phyloP scores from a whole-genome alignment of 2,888 invertebrate species.

The Trissolcus japonicus region DNA sequence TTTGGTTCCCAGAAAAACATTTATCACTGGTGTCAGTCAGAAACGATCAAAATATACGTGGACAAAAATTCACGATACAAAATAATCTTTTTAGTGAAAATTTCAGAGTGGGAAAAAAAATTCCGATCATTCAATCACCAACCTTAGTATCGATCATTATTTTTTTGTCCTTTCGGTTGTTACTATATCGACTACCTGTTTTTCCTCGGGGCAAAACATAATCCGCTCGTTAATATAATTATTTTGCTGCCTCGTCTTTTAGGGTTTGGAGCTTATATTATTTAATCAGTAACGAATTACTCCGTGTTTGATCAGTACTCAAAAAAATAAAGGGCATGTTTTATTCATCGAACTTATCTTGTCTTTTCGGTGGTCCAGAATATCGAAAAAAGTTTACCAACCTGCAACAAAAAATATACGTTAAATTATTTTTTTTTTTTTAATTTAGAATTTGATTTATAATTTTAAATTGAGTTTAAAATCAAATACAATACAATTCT shows the following conservation, averaged over 20 bases:
- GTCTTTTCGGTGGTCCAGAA: too few relatives aligned
- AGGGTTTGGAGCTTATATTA: too few relatives aligned
- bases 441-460: too few relatives aligned
- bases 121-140: constrained; percentile 33
- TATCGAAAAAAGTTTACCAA: too few relatives aligned
- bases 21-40: constrained; percentile 48
- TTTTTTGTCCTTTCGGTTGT: constrained; percentile 3
- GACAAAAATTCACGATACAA: neutral
- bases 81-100: constrained; percentile 17
- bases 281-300: too few relatives aligned
- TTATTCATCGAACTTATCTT: too few relatives aligned
- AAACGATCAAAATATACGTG: constrained; percentile 28
- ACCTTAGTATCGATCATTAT: neutral
- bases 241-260: constrained; percentile 4
- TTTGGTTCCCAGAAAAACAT: constrained; percentile 57
- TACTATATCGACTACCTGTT: neutral
- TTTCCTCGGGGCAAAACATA: constrained; percentile 7
- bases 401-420: too few relatives aligned
- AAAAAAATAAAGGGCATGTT: too few relatives aligned
- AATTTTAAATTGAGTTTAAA: too few relatives aligned
- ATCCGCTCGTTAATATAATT: constrained; percentile 22
- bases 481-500: too few relatives aligned
- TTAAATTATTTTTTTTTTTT: too few relatives aligned
- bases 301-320: too few relatives aligned
- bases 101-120: constrained; percentile 17